Percentiles rank a stretch among this genome's conserved stretches.
These are phyloP conservation scores for Temnopleurus reevesii DNA, from an alignment of 53 echinoderm and acorn worm genomes.

Conservation along the genomic window DNA sequence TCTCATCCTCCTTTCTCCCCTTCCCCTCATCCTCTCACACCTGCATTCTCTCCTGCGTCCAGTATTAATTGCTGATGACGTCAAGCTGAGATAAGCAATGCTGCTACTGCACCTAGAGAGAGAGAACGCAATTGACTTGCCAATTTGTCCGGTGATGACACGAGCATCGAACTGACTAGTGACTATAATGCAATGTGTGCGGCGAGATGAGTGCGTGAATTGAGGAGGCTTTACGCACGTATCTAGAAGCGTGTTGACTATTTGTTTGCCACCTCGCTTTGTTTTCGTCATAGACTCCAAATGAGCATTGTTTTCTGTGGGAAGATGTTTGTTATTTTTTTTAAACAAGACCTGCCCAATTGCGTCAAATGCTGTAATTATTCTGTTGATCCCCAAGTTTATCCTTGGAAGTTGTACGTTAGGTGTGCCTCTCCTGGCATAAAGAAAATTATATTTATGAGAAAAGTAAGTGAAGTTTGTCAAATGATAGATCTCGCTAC, in stretches of 20 bases:
- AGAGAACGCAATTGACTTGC: conserved; percentile 19
- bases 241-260: not conserved
- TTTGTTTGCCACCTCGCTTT: not conserved
- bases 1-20: not conserved
- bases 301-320: not conserved
- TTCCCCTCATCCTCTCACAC: not conserved
- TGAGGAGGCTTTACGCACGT: not conserved
- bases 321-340: not conserved
- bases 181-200: not conserved
- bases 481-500: too few relatives aligned
- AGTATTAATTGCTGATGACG: conserved; percentile 44
- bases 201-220: conserved; percentile 8
- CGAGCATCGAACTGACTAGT: not conserved
- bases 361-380: not conserved
- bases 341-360: not conserved
- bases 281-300: not conserved
- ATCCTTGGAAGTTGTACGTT: not conserved
- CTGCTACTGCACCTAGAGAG: not conserved
- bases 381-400: not conserved
- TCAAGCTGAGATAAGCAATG: conserved; percentile 15
- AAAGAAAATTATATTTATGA: too few relatives aligned
- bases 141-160: conserved; percentile 16
- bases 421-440: not conserved
- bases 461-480: too few relatives aligned
- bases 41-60: not conserved